These are phyloP conservation scores for Recurvirostra avosetta DNA, from an alignment of 2,113 vertebrate species.

Conservation along the genomic window DNA sequence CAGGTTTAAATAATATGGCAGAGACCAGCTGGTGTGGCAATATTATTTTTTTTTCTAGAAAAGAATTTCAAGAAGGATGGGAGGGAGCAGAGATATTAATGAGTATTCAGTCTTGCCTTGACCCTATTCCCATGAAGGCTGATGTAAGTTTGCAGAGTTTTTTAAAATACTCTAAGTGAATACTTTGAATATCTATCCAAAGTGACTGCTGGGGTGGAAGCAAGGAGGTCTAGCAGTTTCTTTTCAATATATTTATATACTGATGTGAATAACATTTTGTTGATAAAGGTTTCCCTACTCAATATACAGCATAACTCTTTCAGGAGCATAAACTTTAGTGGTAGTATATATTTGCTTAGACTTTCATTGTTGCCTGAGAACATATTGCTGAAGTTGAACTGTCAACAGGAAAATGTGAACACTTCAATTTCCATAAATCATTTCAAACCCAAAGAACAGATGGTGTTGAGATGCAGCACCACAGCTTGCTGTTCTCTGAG, in stretches of 20 bases:
- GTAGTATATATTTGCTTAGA: not conserved
- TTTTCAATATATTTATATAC: not conserved
- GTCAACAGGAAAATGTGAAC: constrained; percentile 1
- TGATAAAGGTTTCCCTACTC: not conserved
- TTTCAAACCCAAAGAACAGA: constrained; percentile 54
- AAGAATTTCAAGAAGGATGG: not conserved
- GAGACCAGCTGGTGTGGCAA: not conserved
- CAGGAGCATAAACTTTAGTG: not conserved
- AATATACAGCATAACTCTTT: not conserved
- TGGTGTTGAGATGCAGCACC: not conserved
- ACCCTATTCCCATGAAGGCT: not conserved
- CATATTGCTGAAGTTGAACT: constrained; percentile 23
- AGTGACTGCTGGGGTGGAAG: not conserved
- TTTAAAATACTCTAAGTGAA: not conserved
- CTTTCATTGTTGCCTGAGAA: not conserved
- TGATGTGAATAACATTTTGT: not conserved
- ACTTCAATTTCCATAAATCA: constrained; percentile 34
- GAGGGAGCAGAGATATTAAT: not conserved
- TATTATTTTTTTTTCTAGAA: not conserved
- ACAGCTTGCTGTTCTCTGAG: constrained; percentile 19
- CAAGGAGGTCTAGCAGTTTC: not conserved
- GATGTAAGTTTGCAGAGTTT: not conserved
- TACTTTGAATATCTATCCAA: not conserved
- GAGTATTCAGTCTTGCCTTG: not conserved
- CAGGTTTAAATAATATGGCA: not conserved